Percentiles rank a stretch among this genome's conserved stretches.
phyloP scores from a whole-genome alignment of 2,888 invertebrate genomes.

The Endomychus coccineus region DNA sequence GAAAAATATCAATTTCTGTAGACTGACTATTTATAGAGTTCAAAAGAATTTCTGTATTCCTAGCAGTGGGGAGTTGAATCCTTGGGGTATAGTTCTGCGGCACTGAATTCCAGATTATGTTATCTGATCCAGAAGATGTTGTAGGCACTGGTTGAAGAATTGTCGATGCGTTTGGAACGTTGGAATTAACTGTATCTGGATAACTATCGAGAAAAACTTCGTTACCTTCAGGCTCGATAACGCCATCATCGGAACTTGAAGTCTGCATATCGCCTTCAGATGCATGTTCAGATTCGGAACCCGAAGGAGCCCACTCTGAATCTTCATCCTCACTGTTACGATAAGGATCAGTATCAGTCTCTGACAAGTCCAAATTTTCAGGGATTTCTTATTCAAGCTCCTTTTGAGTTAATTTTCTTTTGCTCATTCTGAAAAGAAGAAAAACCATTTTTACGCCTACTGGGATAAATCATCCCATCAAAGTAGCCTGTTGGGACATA shows the following conservation, averaged over 20 bases:
- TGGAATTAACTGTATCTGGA: too few species aligned
- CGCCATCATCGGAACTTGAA: too few species aligned
- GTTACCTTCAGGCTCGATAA: too few species aligned
- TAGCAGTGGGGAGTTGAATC: slow-evolving; percentile 7
- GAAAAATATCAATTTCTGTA: slow-evolving; percentile 4
- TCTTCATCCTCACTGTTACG: slow-evolving; percentile 5
- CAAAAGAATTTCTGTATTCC: slow-evolving; percentile 7
- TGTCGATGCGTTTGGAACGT: slow-evolving; percentile 3
- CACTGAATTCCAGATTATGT: too few species aligned
- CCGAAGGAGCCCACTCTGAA: slow-evolving; percentile 6
- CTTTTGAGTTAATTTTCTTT: too few species aligned
- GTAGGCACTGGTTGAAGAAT: slow-evolving; percentile 6
- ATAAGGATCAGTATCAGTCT: slow-evolving; percentile 5
- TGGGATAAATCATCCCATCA: too few species aligned
- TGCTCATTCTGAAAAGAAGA: too few species aligned
- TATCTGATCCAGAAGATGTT: slow-evolving; percentile 6
- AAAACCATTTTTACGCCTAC: too few species aligned
- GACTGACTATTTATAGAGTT: slow-evolving; percentile 5
- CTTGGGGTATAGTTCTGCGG: slow-evolving; percentile 6
- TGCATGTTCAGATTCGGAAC: slow-evolving; percentile 5
- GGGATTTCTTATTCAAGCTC: slow-evolving; percentile 2
- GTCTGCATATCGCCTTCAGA: too few species aligned
- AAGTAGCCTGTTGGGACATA: too few species aligned
- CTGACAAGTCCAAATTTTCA: slow-evolving; percentile 6
- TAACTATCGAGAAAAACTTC: too few species aligned